These are phyloP conservation scores for Liparis tanakae DNA, from an alignment of 2,797 vertebrate species.

Conservation along the genomic window DNA sequence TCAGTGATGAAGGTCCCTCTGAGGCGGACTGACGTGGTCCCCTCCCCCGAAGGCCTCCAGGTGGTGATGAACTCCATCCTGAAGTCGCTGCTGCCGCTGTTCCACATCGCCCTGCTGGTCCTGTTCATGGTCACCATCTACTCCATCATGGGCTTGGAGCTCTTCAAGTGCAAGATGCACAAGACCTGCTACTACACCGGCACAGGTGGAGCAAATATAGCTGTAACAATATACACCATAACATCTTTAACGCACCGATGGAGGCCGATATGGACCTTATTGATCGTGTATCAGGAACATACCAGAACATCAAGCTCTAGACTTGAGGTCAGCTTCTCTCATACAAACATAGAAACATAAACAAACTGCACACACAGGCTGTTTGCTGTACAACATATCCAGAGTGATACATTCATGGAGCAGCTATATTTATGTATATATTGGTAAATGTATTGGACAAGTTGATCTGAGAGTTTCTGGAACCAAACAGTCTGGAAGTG, in stretches of 20 bases:
- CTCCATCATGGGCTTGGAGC: constrained; percentile 91
- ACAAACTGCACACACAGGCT: too few relatives aligned
- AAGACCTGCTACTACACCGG: constrained; percentile 91
- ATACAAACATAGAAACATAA: too few relatives aligned
- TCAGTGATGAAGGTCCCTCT: too few relatives aligned
- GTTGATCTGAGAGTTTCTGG: background rate
- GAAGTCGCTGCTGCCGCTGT: constrained; percentile 92
- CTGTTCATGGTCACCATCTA: constrained; percentile 97
- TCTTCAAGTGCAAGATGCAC: constrained; percentile 97
- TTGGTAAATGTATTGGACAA: background rate
- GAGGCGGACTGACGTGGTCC: background rate
- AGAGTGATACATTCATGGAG: too few relatives aligned
- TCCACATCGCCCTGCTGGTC: constrained; percentile 92
- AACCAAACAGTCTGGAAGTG: background rate
- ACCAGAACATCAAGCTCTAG: too few relatives aligned
- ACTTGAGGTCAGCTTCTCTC: too few relatives aligned
- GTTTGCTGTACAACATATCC: too few relatives aligned
- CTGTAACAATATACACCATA: background rate
- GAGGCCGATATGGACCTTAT: background rate
- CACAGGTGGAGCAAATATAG: constrained; percentile 42
- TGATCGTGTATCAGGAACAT: too few relatives aligned
- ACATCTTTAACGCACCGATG: background rate
- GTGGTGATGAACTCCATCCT: constrained; percentile 96
- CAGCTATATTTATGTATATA: too few relatives aligned
- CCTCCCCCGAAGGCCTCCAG: constrained; percentile 86